Evolutionary conservation across 2,797 vertebrate species (phyloP).

Genomic region (Nothura maculosa): DNA sequence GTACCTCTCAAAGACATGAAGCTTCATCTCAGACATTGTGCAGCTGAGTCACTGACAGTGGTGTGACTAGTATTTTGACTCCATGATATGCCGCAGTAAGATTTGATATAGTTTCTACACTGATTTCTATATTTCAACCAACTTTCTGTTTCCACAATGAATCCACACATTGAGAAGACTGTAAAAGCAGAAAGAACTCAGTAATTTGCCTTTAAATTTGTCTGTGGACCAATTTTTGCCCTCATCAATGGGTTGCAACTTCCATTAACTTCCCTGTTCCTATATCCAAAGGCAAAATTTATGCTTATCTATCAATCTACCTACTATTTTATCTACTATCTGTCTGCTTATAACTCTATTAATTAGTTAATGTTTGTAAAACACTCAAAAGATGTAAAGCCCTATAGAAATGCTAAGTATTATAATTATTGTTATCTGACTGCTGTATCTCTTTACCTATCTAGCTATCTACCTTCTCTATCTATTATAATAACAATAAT

Average conservation of each 20-base stretch:
- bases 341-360: slow-evolving; percentile 75
- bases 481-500: slow-evolving; percentile 75
- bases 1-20: slow-evolving; percentile 1
- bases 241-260: slow-evolving; percentile 28
- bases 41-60: slow-evolving; percentile 39
- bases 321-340: slow-evolving; percentile 75
- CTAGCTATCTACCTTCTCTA: slow-evolving; percentile 76
- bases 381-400: slow-evolving; percentile 77
- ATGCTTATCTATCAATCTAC: slow-evolving; percentile 73
- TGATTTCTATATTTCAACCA: slow-evolving; percentile 7
- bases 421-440: slow-evolving; percentile 75
- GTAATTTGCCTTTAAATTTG: slow-evolving; percentile 29
- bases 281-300: slow-evolving; percentile 71
- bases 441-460: slow-evolving; percentile 79
- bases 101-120: background rate
- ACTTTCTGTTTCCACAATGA: slow-evolving; percentile 9
- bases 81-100: background rate
- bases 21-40: slow-evolving; percentile 6
- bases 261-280: slow-evolving; percentile 18
- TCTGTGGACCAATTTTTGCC: slow-evolving; percentile 38
- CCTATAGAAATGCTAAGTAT: slow-evolving; percentile 74
- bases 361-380: slow-evolving; percentile 80
- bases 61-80: slow-evolving; percentile 55
- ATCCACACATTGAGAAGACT: background rate
- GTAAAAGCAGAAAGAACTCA: background rate